A percentile compares a stretch with the other conserved stretches of the same genome.
Conservation (phyloP, 2,888 invertebrate species). For the Melinopterus prodromus region DNA sequence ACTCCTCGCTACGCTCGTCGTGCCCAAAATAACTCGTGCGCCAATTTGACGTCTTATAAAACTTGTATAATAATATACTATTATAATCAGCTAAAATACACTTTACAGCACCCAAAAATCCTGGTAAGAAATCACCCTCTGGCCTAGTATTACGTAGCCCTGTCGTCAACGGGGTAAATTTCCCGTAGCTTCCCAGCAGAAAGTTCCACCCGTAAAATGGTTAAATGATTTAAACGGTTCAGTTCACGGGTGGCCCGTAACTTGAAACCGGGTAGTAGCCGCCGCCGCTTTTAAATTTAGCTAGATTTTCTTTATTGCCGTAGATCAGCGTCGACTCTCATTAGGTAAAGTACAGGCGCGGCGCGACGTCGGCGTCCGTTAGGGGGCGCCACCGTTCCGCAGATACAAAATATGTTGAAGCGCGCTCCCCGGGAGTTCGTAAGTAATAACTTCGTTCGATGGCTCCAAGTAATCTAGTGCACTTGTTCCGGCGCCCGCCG, state of each 20-base stretch:
- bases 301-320: conserved; percentile 4
- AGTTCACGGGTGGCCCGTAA: background rate
- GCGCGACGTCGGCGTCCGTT: background rate
- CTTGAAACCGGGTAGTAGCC: background rate
- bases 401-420: conserved; percentile 4
- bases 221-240: background rate
- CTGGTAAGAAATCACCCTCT: too few species aligned
- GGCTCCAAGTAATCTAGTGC: background rate
- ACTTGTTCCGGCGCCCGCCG: background rate
- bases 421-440: background rate
- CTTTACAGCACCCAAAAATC: too few species aligned
- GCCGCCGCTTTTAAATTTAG: background rate
- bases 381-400: background rate
- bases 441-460: background rate
- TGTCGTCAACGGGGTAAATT: background rate
- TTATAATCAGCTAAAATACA: too few species aligned
- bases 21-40: too few species aligned
- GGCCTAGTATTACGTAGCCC: background rate
- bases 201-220: background rate
- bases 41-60: too few species aligned
- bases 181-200: background rate
- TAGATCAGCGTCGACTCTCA: background rate
- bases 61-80: too few species aligned
- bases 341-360: background rate
- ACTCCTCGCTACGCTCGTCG: too few species aligned